A percentile compares a stretch with the other conserved stretches of the same genome.
Evolutionary conservation across 1,140 invertebrate genomes (phyloP).

Genomic region (Augochlora pura): DNA sequence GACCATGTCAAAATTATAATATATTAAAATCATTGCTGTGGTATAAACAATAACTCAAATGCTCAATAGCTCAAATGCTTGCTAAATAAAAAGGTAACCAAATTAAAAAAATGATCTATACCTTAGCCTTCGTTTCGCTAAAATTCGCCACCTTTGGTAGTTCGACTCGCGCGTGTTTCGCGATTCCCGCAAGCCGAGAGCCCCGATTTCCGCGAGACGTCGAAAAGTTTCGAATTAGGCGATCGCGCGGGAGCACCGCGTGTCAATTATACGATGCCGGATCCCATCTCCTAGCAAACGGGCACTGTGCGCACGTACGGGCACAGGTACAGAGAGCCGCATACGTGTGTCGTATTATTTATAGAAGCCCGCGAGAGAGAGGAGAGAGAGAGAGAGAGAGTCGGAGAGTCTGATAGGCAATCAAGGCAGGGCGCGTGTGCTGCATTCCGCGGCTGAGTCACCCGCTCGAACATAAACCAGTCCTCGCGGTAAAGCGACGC

Average conservation of each 20-base stretch:
- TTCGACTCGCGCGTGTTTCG: no score
- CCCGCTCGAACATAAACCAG: constrained; percentile 50
- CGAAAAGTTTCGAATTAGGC: not conserved
- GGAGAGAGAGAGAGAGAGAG: no score
- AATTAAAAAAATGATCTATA: no score
- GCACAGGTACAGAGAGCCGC: no score
- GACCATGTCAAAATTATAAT: no score
- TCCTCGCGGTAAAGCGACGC: constrained; percentile 10
- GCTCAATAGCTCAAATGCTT: no score
- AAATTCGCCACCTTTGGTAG: no score
- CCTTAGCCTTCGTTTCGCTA: no score
- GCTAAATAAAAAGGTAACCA: no score
- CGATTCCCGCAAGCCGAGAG: no score
- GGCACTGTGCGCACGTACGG: not conserved
- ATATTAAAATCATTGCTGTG: no score
- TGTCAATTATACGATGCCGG: constrained; percentile 28
- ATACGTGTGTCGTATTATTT: constrained; percentile 60
- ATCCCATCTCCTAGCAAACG: constrained; percentile 13
- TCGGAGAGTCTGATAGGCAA: constrained; percentile 63
- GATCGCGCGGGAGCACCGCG: constrained; percentile 14
- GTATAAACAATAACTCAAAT: no score
- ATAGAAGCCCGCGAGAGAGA: constrained; percentile 59
- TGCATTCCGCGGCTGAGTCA: constrained; percentile 67
- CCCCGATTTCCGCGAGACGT: not conserved
- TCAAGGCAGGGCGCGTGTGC: constrained; percentile 66